Evolutionary conservation across 2,797 vertebrate genomes (phyloP).

Genomic region (Eurystomus glaucurus): DNA sequence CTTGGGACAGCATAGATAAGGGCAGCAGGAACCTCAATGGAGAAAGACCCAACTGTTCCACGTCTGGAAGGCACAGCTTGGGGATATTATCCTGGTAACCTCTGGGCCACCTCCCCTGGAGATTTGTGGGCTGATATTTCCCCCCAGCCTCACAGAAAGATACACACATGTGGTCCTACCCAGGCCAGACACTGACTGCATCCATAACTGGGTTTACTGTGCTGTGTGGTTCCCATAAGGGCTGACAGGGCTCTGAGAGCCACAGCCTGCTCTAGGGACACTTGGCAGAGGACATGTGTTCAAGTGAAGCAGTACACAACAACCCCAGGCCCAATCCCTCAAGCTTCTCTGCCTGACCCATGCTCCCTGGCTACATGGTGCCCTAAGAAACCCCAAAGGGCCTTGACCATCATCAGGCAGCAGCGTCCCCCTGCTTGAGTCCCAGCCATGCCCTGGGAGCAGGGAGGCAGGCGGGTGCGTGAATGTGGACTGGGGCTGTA

Average conservation of each 20-base stretch:
- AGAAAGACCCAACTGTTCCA: not conserved
- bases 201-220: not conserved
- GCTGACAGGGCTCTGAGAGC: accelerated
- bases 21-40: not conserved
- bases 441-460: not conserved
- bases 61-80: not conserved
- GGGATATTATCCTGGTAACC: not conserved
- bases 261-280: not conserved
- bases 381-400: accelerated
- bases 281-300: accelerated
- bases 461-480: not conserved
- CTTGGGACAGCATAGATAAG: not conserved
- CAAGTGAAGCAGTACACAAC: not conserved
- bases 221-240: accelerated
- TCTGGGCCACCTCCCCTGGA: not conserved
- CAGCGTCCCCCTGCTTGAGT: accelerated
- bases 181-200: not conserved
- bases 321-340: not conserved
- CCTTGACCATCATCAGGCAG: accelerated
- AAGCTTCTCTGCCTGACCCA: not conserved
- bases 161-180: accelerated
- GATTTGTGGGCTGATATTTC: not conserved
- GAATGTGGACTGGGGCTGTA: not conserved
- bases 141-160: not conserved
- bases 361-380: accelerated